Conservation (phyloP, 2,113 vertebrate genomes). For the Chaenocephalus aceratus region DNA sequence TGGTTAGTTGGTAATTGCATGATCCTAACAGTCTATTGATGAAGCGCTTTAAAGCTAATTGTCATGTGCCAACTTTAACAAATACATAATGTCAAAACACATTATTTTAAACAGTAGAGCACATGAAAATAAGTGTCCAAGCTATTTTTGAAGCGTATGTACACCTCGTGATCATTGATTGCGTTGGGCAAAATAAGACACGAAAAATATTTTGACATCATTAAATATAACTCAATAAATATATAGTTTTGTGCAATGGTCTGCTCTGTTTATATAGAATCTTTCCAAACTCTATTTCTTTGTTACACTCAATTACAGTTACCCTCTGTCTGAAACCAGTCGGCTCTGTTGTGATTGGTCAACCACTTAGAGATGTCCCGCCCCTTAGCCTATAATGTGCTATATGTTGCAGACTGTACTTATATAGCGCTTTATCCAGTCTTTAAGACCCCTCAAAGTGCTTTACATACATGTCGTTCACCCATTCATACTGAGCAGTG, state of each 20-base stretch:
- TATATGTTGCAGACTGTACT: too few species aligned
- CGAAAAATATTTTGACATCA: too few species aligned
- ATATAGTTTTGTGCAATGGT: not conserved
- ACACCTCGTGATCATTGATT: not conserved
- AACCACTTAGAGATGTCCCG: too few species aligned
- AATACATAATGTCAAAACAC: slow-evolving; percentile 2
- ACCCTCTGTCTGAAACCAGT: too few species aligned
- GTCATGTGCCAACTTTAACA: slow-evolving; percentile 1
- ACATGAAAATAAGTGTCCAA: not conserved
- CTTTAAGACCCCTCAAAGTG: too few species aligned
- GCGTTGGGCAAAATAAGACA: not conserved
- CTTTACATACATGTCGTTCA: too few species aligned
- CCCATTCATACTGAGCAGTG: too few species aligned
- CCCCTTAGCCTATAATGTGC: too few species aligned
- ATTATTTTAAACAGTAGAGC: not conserved
- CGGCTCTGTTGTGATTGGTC: too few species aligned
- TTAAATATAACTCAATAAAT: too few species aligned
- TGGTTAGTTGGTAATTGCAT: slow-evolving; percentile 17
- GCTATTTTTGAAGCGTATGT: not conserved
- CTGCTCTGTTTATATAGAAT: not conserved
- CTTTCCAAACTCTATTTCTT: not conserved
- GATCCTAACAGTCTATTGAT: slow-evolving; percentile 17
- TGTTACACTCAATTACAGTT: too few species aligned
- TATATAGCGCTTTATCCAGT: too few species aligned
- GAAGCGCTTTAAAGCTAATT: slow-evolving; percentile 21